Base-by-base conservation (phyloP, 2,888 invertebrate species). In the Mystacides longicornis region DNA sequence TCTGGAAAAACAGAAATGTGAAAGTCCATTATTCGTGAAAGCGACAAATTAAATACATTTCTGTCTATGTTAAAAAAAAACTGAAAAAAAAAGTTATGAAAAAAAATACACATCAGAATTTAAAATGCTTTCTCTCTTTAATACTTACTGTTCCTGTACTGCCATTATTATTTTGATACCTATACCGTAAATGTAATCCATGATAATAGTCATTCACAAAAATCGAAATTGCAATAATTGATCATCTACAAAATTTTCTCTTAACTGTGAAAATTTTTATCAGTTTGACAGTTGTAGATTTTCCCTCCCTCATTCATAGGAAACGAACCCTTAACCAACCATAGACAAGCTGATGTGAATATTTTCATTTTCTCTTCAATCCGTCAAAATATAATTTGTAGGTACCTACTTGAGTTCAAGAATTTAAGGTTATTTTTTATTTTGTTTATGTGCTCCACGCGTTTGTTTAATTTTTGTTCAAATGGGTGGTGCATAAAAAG, bases 1-100 rank as follows among this genome's bases (percentile, higher is more conserved):
- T n/a, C 60, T 60, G 49, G 23, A 55, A 54, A 7, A 27, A 21
- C 48, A 31, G 9, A 37, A 37, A 37, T 37, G 27, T 11, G 5
- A 7, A 5, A 27, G 11, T 27, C 5, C 11, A 11, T 27, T 27
- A 27, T 27, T 27, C 27, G 5, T 5, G 5, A 27, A 27, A n/a
- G n/a, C n/a, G n/a, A n/a, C n/a, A n/a, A n/a, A n/a, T n/a, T n/a
- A n/a, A n/a, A n/a, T n/a, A n/a, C n/a, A n/a, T n/a, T n/a, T n/a
- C n/a, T n/a, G n/a, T n/a, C n/a, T n/a, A n/a, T n/a, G n/a, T n/a
- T n/a, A n/a, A n/a, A n/a, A n/a, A n/a, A n/a, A n/a, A n/a, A n/a
- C n/a, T n/a, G n/a, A n/a, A n/a, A n/a, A n/a, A n/a, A n/a, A n/a
- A n/a, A n/a, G n/a, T n/a, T n/a, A n/a, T n/a, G n/a, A n/a, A n/a